Evolutionary conservation across 2,113 vertebrate species (phyloP).

Genomic region (Galbula dea): DNA sequence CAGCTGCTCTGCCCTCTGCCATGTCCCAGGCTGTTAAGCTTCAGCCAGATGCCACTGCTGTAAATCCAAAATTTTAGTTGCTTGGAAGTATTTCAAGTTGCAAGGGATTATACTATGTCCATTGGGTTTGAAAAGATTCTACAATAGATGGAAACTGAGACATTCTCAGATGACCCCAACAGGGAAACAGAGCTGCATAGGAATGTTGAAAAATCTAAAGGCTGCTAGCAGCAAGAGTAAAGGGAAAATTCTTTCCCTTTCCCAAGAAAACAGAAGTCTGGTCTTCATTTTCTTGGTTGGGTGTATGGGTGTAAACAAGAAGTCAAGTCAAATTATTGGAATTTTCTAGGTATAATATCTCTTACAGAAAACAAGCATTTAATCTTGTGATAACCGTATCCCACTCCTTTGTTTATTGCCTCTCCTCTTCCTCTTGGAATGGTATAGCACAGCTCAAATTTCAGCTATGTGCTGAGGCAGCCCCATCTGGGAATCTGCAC

Average conservation of each 20-base stretch:
- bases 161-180: not conserved
- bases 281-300: not conserved
- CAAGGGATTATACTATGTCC: not conserved
- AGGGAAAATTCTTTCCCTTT: not conserved
- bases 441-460: not conserved
- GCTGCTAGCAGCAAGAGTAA: not conserved
- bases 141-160: not conserved
- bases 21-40: not conserved
- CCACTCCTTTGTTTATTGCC: not conserved
- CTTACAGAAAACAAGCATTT: not conserved
- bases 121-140: not conserved
- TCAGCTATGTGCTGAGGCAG: not conserved
- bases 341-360: not conserved
- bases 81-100: not conserved
- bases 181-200: not conserved
- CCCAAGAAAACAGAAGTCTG: not conserved
- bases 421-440: not conserved
- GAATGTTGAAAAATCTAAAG: not conserved
- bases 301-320: not conserved
- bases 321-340: not conserved
- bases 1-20: not conserved
- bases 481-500: not conserved
- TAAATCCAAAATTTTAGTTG: not conserved
- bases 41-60: not conserved
- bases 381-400: not conserved